These are phyloP conservation scores for Bucco capensis DNA, from an alignment of 2,113 vertebrate genomes.

Conservation along the genomic window DNA sequence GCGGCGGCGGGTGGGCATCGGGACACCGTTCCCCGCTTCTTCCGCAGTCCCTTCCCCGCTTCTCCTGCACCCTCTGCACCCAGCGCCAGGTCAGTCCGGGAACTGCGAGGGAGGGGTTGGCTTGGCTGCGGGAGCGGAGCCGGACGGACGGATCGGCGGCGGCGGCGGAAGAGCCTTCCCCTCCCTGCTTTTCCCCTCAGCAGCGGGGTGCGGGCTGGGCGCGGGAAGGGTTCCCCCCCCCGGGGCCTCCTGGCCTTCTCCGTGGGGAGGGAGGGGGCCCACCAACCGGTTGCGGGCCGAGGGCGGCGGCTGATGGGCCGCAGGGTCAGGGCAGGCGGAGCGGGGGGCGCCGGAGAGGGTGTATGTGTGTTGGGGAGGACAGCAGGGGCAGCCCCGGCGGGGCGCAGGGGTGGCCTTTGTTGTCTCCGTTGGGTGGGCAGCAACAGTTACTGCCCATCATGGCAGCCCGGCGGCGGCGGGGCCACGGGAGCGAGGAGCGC, in stretches of 20 bases:
- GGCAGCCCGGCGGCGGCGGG: not conserved
- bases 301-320: not conserved
- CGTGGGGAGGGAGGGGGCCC: not conserved
- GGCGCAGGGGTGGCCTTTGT: not conserved
- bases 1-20: not conserved
- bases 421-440: not conserved
- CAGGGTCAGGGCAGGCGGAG: not conserved
- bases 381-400: not conserved
- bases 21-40: not conserved
- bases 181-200: not conserved
- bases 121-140: not conserved
- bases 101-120: not conserved
- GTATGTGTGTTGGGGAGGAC: not conserved
- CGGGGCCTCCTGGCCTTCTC: not conserved
- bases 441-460: not conserved
- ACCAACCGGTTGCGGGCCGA: not conserved
- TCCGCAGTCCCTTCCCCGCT: not conserved
- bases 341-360: not conserved
- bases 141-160: not conserved
- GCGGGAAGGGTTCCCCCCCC: not conserved
- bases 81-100: not conserved
- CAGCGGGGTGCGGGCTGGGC: not conserved
- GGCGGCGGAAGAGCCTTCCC: not conserved
- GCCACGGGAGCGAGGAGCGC: not conserved
- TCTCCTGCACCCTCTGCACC: not conserved